A percentile compares a stretch with the other conserved stretches of the same genome.
These are phyloP conservation scores for Cranoglanis bouderius DNA, from an alignment of 2,113 vertebrate genomes.

Conservation along the genomic window DNA sequence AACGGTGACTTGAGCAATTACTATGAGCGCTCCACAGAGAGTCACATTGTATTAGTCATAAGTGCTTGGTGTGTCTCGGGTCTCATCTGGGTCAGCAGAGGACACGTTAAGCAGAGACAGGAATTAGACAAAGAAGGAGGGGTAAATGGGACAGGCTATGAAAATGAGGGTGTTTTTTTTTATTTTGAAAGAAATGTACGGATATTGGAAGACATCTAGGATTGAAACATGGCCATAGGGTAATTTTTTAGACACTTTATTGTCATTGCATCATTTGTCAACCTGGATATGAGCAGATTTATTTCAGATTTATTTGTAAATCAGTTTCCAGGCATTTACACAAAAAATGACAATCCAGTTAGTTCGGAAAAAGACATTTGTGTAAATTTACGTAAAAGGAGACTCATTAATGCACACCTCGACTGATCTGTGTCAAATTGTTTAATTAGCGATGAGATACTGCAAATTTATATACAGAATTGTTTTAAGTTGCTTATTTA, in stretches of 20 bases:
- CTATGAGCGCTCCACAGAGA: slow-evolving; percentile 13
- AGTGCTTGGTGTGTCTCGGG: slow-evolving; percentile 1
- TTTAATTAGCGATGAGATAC: background rate
- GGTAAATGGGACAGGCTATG: background rate
- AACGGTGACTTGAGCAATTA: slow-evolving; percentile 31
- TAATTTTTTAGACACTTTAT: background rate
- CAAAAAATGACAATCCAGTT: background rate
- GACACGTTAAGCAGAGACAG: background rate
- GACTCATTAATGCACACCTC: background rate
- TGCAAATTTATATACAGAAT: background rate
- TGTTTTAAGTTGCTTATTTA: background rate
- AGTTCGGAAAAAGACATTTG: background rate
- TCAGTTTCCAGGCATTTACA: background rate
- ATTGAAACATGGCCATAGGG: background rate
- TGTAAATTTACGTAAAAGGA: background rate
- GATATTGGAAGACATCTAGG: background rate
- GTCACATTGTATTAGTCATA: slow-evolving; percentile 15
- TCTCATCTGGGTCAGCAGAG: slow-evolving; percentile 1
- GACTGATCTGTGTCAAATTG: background rate
- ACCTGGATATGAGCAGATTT: background rate
- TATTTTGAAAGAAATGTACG: background rate
- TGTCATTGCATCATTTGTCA: background rate
- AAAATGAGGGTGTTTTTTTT: background rate
- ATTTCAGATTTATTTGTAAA: background rate
- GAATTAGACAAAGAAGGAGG: background rate